Evolutionary conservation across 1,140 invertebrate genomes (phyloP).

Genomic region (Heliconius nattereri): DNA sequence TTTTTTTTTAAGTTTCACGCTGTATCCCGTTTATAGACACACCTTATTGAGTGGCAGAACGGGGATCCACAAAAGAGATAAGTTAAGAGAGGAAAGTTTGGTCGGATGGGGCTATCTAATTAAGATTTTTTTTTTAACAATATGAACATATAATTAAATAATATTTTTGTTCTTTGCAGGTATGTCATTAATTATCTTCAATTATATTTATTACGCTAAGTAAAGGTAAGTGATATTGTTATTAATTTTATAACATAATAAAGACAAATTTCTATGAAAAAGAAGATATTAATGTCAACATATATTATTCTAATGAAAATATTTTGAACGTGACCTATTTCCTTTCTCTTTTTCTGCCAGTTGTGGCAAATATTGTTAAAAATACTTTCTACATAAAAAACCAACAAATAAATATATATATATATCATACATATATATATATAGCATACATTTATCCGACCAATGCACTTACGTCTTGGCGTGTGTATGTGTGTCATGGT

Average conservation of each 20-base stretch:
- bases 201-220: neutral
- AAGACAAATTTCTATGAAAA: no score
- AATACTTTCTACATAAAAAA: neutral
- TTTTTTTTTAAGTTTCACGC: no score
- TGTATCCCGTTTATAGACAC: no score
- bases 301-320: no score
- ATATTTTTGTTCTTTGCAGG: neutral
- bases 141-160: neutral
- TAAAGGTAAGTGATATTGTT: neutral
- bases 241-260: neutral
- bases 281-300: no score
- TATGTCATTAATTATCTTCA: neutral
- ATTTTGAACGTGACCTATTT: no score
- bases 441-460: slow-evolving; percentile 25
- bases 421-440: slow-evolving; percentile 28
- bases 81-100: no score
- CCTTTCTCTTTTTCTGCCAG: no score
- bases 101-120: neutral
- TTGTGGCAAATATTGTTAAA: neutral
- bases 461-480: slow-evolving; percentile 37
- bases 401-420: neutral
- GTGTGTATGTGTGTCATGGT: slow-evolving; percentile 36
- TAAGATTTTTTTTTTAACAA: neutral
- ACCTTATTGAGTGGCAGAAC: no score
- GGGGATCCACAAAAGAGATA: no score